Base-by-base conservation (phyloP, 2,888 invertebrate species). In the Cerceris ruficornis region DNA sequence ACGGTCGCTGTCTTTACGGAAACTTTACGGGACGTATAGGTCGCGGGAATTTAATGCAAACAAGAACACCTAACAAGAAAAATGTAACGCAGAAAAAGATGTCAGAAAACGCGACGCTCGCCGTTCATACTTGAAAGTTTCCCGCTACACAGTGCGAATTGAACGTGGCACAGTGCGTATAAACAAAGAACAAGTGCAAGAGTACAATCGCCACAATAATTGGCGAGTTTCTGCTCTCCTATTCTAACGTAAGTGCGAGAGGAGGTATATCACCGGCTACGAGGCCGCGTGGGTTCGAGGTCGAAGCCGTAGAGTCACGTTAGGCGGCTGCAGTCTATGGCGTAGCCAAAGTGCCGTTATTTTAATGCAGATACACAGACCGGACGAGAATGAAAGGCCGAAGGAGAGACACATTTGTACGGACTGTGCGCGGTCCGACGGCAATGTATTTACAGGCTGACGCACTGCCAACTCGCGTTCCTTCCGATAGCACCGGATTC, bases 281-380 rank as follows among this genome's bases (percentile, higher is more conserved):
- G 77, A 80, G 80, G 80, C 69, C 81, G 84, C 80, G 83, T 84
- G 84, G 86, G 87, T 84, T 87, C 84, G 86, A 84, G 86, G 86
- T 83, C 78, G 86, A 82, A 86, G 82, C 69, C 81, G 75, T 76
- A 75, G 76, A 85, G 83, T 85, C 85, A 81, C 83, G 83, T 85
- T 83, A 83, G 83, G 75, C 80, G 82, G 83, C 69, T 77, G 82
- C 69, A 72, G 84, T 74, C 75, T 81, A 66, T 85, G 83, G 86
- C 84, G 86, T 86, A 85, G 86, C 70, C 84, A 77, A 84, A 70
- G 74, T 85, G 86, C 85, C 85, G 85, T 85, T 85, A 85, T 85
- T 85, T 85, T 85, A 85, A 85, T 84, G 86, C 84, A 85, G 86
- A 85, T 85, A 85, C 81, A 84, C 81, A 79, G 68, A 61, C 76